phyloP scores from a whole-genome alignment of 2,113 vertebrate species.

The Pachyramphus minor region DNA sequence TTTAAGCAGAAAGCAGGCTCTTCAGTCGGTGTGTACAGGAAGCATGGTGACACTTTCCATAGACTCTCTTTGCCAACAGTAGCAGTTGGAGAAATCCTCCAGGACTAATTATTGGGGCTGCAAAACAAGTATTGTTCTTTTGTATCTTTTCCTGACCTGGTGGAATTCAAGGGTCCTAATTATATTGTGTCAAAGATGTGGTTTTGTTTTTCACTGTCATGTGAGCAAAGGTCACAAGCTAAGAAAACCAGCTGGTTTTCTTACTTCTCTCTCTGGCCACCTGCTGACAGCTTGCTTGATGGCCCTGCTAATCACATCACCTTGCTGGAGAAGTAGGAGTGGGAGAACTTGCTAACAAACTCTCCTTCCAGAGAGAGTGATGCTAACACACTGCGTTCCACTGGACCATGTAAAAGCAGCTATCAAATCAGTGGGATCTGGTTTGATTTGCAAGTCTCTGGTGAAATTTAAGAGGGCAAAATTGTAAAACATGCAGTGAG shows the following conservation, averaged over 20 bases:
- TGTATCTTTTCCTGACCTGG: constrained; percentile 15
- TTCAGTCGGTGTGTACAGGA: not conserved
- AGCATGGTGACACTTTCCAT: constrained; percentile 46
- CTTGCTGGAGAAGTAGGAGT: constrained; percentile 19
- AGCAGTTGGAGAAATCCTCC: constrained; percentile 74
- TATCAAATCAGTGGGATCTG: constrained; percentile 61
- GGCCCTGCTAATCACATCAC: constrained; percentile 5
- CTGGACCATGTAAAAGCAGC: constrained; percentile 54
- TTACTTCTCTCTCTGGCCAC: constrained; percentile 7
- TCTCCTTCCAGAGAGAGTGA: constrained; percentile 33
- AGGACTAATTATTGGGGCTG: constrained; percentile 80
- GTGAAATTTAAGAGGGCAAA: constrained; percentile 67
- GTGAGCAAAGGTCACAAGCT: constrained; percentile 50
- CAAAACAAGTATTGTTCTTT: constrained; percentile 74
- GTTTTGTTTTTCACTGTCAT: constrained; percentile 51
- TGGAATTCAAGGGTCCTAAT: constrained; percentile 58
- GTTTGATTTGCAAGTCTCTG: constrained; percentile 67
- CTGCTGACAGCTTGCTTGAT: not conserved
- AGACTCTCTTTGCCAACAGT: constrained; percentile 56
- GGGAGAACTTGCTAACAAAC: constrained; percentile 59
- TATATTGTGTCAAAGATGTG: constrained; percentile 47
- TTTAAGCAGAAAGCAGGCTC: constrained; percentile 75
- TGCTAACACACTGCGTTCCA: constrained; percentile 34
- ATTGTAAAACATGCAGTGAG: constrained; percentile 60
- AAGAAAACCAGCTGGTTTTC: constrained; percentile 44